Evolutionary conservation across 2,113 vertebrate species (phyloP), one percentile per base, ranked within the genome.

Genomic region (Oxyura jamaicensis): DNA sequence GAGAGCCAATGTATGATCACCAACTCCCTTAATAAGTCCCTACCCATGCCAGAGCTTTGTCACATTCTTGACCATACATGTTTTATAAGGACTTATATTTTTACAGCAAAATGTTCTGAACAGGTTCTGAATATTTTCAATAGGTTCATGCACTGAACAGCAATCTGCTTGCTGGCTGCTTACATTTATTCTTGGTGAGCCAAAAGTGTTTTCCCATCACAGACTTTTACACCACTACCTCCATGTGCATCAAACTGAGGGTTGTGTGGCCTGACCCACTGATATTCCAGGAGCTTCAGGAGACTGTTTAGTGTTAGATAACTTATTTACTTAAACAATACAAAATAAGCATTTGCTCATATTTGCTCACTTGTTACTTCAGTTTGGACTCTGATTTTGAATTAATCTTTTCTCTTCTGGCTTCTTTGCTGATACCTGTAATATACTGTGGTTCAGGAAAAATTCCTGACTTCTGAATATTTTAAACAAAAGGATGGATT

Each of bases 11-110:
- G 6, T 2, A 3, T 76, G 44, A 25, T 59, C 76, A 33, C 10
- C 10, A 83, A 7, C 2, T 18, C 11, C 26, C 2, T 50, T 68
- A 14, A 15, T 35, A 35, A 0, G 1, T 48, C 23, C 18, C 21
- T 46, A 23, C 22, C 65, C 1, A 0, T 65, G 18, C 8, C 26
- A 68, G 60, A 33, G 9, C 14, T 52, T 42, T 82, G 26, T 2
- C n/a, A 28, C 35, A 6, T 66, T 85, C 20, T 48, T 85, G 28
- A n/a, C 3, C 17, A 23, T 60, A 25, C 10, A 15, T 39, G 3
- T 52, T 88, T 84, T 52, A 42, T 25, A 60, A 53, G 14, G 28
- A 53, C 4, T 44, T 41, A 3, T 0, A 3, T 7, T 73, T 90
- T 62, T 77, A 41, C 11, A 83, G 36, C 8, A 77, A 76, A 78